Percentiles rank a stretch among this genome's conserved stretches.
These are phyloP conservation scores for Cynocephalus volans DNA, from an alignment of 2,113 vertebrate species.

Conservation along the genomic window DNA sequence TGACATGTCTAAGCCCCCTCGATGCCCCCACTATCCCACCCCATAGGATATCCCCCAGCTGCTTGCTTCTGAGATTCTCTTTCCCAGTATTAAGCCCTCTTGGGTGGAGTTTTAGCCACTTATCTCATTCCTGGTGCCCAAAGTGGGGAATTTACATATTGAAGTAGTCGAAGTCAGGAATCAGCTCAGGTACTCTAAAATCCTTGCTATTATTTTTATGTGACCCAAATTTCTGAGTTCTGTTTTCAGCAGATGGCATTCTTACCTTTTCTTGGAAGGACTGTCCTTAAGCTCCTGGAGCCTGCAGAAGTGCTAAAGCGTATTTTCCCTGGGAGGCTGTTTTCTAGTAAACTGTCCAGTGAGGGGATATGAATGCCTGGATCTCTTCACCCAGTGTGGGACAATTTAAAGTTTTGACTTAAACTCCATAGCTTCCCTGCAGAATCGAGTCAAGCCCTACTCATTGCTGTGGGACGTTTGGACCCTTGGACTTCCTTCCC, in stretches of 20 bases:
- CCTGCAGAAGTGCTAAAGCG: background rate
- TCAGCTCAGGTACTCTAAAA: background rate
- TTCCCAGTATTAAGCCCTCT: background rate
- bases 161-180: background rate
- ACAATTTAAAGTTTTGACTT: background rate
- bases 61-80: background rate
- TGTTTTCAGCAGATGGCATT: background rate
- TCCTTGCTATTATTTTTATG: background rate
- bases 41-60: background rate
- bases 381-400: background rate
- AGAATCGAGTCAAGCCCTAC: background rate
- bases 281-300: background rate
- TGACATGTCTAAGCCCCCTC: background rate
- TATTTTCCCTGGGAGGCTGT: background rate
- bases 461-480: background rate
- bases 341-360: background rate
- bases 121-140: background rate
- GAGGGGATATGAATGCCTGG: background rate
- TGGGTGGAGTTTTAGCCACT: background rate
- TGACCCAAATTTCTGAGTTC: background rate
- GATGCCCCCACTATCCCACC: too few species aligned
- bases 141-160: background rate
- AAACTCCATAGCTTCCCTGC: background rate
- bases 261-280: background rate
- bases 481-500: background rate